Evolutionary conservation across 2,888 invertebrate genomes (phyloP).

Genomic region (Euspilapteryx auroguttella): DNA sequence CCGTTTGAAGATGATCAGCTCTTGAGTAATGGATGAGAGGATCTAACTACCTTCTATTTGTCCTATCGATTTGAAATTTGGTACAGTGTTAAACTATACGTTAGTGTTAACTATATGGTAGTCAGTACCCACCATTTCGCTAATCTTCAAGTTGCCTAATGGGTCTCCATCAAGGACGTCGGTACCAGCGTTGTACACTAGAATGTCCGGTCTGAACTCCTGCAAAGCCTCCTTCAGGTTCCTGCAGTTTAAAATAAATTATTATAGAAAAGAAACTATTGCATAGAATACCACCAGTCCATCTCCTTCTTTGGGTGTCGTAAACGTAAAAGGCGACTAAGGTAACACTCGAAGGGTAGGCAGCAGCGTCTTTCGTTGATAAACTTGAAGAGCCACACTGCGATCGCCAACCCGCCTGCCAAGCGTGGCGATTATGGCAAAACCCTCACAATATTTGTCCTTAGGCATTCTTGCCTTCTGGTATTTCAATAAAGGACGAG

Average conservation of each 20-base stretch:
- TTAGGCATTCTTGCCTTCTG: too few relatives aligned
- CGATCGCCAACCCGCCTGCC: not conserved
- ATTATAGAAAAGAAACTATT: not conserved
- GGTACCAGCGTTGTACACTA: slow-evolving; percentile 94
- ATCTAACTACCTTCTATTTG: too few relatives aligned
- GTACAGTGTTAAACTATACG: too few relatives aligned
- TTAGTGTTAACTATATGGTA: too few relatives aligned
- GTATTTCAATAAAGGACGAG: too few relatives aligned
- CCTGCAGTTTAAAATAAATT: slow-evolving; percentile 40
- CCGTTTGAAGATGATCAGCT: too few relatives aligned
- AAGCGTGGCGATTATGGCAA: too few relatives aligned
- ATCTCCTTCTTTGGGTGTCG: not conserved
- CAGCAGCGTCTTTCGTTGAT: not conserved
- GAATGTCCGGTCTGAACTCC: slow-evolving; percentile 76
- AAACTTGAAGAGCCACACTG: not conserved
- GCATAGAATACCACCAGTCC: not conserved
- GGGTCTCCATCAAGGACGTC: slow-evolving; percentile 80
- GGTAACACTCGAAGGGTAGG: not conserved
- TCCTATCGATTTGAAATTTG: too few relatives aligned
- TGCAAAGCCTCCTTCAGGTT: slow-evolving; percentile 67
- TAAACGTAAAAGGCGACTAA: not conserved
- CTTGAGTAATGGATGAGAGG: too few relatives aligned
- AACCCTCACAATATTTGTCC: too few relatives aligned
- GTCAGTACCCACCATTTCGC: slow-evolving; percentile 61
- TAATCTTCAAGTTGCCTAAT: slow-evolving; percentile 71